Percentiles rank a stretch among this genome's conserved stretches.
Evolutionary conservation across 2,888 invertebrate species (phyloP).

Genomic region (Kryphioiulus occultus): DNA sequence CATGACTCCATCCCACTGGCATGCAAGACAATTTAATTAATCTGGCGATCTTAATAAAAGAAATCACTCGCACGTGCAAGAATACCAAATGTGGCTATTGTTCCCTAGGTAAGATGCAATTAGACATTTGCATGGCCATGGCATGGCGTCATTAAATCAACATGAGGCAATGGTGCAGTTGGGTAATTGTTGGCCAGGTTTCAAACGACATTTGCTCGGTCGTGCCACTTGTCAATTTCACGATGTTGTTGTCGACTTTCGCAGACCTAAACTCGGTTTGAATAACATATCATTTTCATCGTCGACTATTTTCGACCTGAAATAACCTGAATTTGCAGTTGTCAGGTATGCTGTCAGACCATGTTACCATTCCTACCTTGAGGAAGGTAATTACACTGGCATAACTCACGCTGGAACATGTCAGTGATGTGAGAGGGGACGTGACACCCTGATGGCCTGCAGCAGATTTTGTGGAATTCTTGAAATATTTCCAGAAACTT

Average conservation of each 20-base stretch:
- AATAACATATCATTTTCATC: neutral
- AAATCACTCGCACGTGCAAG: neutral
- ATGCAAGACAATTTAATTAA: neutral
- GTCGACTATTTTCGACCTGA: neutral
- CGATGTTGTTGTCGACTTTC: neutral
- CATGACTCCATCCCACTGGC: neutral
- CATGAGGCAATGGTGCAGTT: neutral
- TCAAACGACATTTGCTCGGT: neutral
- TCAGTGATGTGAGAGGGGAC: neutral
- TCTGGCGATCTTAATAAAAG: neutral
- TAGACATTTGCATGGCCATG: neutral
- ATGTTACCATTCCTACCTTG: neutral
- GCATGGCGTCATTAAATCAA: neutral
- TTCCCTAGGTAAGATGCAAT: neutral
- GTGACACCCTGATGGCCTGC: neutral
- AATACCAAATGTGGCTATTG: neutral
- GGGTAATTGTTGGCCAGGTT: neutral
- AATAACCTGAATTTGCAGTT: too few relatives aligned
- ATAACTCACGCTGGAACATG: too few relatives aligned
- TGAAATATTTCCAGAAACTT: neutral
- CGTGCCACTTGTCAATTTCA: neutral
- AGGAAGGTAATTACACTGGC: neutral
- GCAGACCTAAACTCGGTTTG: neutral
- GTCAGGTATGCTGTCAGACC: neutral
- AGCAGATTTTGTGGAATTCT: neutral